A percentile compares a stretch with the other conserved stretches of the same genome.
Conservation (phyloP, 2,797 vertebrate species). For the Rhodeus uyekii region DNA sequence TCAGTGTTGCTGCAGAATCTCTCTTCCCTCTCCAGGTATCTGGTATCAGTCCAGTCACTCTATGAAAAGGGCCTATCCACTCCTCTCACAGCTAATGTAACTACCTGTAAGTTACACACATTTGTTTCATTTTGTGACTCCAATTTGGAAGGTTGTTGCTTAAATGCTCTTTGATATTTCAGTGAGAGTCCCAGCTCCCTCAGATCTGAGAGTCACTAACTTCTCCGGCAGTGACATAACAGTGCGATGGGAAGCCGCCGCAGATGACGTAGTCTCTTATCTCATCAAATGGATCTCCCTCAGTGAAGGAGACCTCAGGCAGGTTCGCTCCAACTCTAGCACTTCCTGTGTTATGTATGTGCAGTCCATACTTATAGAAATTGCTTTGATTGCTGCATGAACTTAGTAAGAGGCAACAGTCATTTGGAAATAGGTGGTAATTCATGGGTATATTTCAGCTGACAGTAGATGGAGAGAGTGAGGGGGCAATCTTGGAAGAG, state of each 20-base stretch:
- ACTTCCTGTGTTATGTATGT: neutral
- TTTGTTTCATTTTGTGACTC: neutral
- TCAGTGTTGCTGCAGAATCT: constrained; percentile 82
- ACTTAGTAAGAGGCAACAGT: neutral
- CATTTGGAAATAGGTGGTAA: neutral
- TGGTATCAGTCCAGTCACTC: constrained; percentile 80
- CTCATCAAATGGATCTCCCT: constrained; percentile 92
- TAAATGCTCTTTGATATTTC: constrained; percentile 37
- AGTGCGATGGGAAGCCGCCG: constrained; percentile 84
- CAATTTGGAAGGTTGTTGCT: neutral
- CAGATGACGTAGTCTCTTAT: constrained; percentile 86
- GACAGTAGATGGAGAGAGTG: constrained; percentile 79
- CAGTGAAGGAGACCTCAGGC: constrained; percentile 83
- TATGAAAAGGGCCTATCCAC: constrained; percentile 81
- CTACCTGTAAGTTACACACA: constrained; percentile 82
- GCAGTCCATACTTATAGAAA: neutral
- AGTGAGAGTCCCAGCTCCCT: constrained; percentile 88
- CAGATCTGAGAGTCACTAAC: constrained; percentile 82
- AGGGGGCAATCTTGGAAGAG: constrained; percentile 78
- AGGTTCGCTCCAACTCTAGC: constrained; percentile 75
- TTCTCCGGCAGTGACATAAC: constrained; percentile 81
- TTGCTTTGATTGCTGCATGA: neutral
- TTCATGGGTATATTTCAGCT: constrained; percentile 71
- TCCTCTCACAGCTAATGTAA: constrained; percentile 80
- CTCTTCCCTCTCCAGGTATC: constrained; percentile 87